phyloP scores from a whole-genome alignment of 2,888 invertebrate species.

The Colostygia pectinataria region DNA sequence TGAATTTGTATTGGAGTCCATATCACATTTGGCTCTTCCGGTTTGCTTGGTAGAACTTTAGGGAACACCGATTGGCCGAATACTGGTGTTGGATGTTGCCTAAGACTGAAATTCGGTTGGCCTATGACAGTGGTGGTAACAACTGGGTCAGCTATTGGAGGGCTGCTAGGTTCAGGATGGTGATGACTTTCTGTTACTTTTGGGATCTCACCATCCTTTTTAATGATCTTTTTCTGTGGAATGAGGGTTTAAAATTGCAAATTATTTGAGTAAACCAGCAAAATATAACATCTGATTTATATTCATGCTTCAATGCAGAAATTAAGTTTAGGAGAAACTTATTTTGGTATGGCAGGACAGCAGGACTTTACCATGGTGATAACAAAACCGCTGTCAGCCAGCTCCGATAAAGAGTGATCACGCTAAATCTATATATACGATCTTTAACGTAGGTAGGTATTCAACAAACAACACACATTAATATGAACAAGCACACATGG shows the following conservation, averaged over 20 bases:
- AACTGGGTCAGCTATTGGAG: slow-evolving; percentile 27
- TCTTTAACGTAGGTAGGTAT: no score
- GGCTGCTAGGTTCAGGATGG: slow-evolving; percentile 47
- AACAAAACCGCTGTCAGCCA: no score
- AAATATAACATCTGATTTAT: no score
- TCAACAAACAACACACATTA: no score
- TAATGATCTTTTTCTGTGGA: slow-evolving; percentile 10
- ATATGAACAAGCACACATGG: no score
- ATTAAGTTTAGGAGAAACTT: no score
- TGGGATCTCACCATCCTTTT: slow-evolving; percentile 2
- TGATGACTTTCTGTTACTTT: slow-evolving; percentile 1
- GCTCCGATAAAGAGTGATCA: no score
- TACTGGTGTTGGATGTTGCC: slow-evolving; percentile 19
- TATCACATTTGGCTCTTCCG: slow-evolving; percentile 34
- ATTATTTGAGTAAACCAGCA: no score
- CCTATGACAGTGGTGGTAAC: background rate
- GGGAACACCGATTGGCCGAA: slow-evolving; percentile 47
- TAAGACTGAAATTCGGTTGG: background rate
- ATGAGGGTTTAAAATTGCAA: background rate
- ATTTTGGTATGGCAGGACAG: no score
- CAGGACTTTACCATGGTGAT: no score
- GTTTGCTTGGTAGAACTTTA: slow-evolving; percentile 31
- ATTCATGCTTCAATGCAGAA: no score
- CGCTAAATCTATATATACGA: no score
- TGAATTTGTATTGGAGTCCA: slow-evolving; percentile 42